Percentiles rank a stretch among this genome's conserved stretches.
phyloP scores from a whole-genome alignment of 2,797 vertebrate genomes.

The Sylvia borin region DNA sequence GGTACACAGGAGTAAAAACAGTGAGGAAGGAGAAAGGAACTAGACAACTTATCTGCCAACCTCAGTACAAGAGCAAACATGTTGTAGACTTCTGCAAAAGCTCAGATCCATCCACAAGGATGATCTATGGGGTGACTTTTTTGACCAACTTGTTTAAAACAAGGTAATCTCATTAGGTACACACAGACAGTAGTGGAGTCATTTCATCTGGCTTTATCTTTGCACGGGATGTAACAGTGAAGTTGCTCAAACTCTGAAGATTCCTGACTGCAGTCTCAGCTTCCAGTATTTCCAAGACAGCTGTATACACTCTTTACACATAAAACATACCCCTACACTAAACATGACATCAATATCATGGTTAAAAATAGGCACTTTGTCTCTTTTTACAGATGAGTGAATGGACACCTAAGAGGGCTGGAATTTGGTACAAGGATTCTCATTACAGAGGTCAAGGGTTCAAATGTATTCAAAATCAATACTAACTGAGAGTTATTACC shows the following conservation, averaged over 20 bases:
- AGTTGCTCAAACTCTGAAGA: not conserved
- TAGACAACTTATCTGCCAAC: not conserved
- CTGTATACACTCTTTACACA: not conserved
- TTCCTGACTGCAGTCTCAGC: not conserved
- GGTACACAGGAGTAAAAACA: not conserved
- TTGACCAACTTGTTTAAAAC: not conserved
- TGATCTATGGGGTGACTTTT: not conserved
- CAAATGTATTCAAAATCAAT: constrained; percentile 36
- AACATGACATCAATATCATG: not conserved
- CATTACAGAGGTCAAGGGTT: not conserved
- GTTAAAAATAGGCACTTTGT: not conserved
- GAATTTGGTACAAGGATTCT: not conserved
- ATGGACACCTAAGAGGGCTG: not conserved
- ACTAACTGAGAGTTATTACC: constrained; percentile 15
- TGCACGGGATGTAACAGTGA: not conserved
- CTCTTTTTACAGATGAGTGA: not conserved
- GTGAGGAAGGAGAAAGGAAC: not conserved
- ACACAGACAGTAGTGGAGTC: not conserved
- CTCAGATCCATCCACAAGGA: not conserved
- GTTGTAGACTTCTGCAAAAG: not conserved
- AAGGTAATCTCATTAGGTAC: not conserved
- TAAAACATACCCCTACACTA: not conserved
- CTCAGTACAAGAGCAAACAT: not conserved
- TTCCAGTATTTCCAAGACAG: not conserved
- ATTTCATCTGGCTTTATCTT: not conserved